A percentile compares a stretch with the other conserved stretches of the same genome.
Conservation (phyloP, 2,797 vertebrate species). For the Cirrhinus mrigala region DNA sequence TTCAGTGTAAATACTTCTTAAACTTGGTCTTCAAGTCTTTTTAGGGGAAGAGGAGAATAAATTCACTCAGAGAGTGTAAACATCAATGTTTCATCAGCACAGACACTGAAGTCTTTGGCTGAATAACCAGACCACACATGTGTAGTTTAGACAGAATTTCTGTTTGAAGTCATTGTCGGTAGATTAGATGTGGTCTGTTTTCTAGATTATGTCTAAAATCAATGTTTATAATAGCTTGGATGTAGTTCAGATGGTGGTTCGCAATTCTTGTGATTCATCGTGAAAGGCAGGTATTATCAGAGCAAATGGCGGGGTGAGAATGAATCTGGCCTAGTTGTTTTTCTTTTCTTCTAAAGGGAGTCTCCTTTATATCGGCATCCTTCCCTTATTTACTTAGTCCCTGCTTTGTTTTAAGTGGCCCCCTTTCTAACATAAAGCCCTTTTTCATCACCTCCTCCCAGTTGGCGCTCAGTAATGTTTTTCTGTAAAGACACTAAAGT, state of each 20-base stretch:
- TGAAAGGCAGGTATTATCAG: not conserved
- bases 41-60: not conserved
- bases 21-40: not conserved
- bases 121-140: slow-evolving; percentile 41
- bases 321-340: not conserved
- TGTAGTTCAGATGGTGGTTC: not conserved
- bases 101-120: not conserved
- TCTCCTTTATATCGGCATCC: slow-evolving; percentile 43
- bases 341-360: not conserved
- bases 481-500: not conserved
- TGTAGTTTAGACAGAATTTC: slow-evolving; percentile 15
- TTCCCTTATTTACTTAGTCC: slow-evolving; percentile 52
- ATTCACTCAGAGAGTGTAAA: slow-evolving; percentile 1
- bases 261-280: not conserved
- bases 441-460: slow-evolving; percentile 41
- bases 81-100: slow-evolving; percentile 2
- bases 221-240: not conserved
- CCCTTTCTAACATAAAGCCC: slow-evolving; percentile 5
- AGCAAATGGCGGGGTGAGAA: not conserved
- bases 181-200: not conserved
- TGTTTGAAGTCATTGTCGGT: not conserved
- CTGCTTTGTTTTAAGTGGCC: not conserved
- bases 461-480: not conserved
- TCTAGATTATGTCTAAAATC: not conserved
- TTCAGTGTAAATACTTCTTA: not conserved